A percentile compares a stretch with the other conserved stretches of the same genome.
These are phyloP conservation scores for Pteronotus mesoamericanus DNA, from an alignment of 2,797 vertebrate species.

Conservation along the genomic window DNA sequence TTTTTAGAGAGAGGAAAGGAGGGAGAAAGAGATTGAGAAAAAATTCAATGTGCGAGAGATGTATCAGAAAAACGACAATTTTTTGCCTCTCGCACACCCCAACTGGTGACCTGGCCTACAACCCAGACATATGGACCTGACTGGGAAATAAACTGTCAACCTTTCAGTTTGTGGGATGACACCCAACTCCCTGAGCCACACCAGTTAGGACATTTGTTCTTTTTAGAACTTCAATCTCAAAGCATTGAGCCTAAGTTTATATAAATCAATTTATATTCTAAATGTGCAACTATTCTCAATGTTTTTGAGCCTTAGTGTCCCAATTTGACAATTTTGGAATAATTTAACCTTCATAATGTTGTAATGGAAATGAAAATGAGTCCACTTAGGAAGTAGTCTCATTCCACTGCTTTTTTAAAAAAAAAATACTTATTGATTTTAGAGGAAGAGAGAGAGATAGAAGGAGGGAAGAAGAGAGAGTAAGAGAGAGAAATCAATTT, in stretches of 20 bases:
- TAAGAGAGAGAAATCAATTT: neutral
- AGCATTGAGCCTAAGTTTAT: neutral
- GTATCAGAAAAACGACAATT: neutral
- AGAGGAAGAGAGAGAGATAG: no score
- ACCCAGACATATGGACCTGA: neutral
- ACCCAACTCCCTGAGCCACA: neutral
- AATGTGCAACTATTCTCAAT: neutral
- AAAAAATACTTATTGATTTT: neutral
- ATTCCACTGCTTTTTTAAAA: neutral
- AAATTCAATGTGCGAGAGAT: no score
- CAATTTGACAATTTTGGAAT: neutral
- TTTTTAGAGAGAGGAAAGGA: neutral
- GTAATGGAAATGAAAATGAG: neutral
- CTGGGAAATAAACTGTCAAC: neutral
- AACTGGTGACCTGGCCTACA: neutral
- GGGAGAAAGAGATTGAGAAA: neutral
- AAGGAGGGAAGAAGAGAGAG: no score
- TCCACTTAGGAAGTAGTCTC: neutral
- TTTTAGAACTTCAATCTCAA: neutral
- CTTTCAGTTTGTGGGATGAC: neutral
- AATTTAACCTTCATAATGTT: neutral
- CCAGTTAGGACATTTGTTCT: neutral
- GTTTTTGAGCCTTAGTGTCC: constrained; percentile 18
- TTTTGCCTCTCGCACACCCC: neutral
- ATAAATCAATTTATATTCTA: neutral